Conservation (phyloP, 2,113 vertebrate genomes). For the Urocolius indicus region DNA sequence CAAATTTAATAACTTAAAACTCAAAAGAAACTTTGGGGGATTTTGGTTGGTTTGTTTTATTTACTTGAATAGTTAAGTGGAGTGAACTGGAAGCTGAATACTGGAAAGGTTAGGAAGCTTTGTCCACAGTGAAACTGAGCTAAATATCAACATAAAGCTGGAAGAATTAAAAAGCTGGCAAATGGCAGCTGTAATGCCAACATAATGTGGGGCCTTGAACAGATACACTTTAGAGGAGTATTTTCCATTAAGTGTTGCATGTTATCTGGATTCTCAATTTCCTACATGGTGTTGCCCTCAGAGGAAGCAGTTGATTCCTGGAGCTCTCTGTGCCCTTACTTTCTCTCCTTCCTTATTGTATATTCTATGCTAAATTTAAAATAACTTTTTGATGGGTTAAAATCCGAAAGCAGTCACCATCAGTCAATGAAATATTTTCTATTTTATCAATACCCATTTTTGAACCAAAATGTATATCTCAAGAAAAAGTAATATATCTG, state of each 20-base stretch:
- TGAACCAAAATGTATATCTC: neutral
- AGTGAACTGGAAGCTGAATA: neutral
- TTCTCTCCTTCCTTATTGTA: neutral
- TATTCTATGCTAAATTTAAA: neutral
- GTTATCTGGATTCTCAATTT: neutral
- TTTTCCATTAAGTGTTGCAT: fast-evolving
- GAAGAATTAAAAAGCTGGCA: neutral
- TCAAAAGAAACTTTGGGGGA: neutral
- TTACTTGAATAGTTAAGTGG: neutral
- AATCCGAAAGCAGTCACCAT: neutral
- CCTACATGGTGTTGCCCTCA: neutral
- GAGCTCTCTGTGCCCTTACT: neutral
- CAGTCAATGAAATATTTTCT: constrained; percentile 4
- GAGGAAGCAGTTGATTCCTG: neutral
- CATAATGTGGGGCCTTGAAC: fast-evolving
- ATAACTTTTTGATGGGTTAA: neutral
- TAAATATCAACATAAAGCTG: neutral
- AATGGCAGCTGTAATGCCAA: neutral
- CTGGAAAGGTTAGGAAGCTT: neutral
- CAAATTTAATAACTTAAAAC: neutral
- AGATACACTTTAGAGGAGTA: neutral
- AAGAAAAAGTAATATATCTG: neutral
- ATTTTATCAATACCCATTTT: neutral
- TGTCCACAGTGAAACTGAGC: neutral
- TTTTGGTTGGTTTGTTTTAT: neutral